phyloP scores from a whole-genome alignment of 2,888 invertebrate species.

The Allophyes oxyacanthae region DNA sequence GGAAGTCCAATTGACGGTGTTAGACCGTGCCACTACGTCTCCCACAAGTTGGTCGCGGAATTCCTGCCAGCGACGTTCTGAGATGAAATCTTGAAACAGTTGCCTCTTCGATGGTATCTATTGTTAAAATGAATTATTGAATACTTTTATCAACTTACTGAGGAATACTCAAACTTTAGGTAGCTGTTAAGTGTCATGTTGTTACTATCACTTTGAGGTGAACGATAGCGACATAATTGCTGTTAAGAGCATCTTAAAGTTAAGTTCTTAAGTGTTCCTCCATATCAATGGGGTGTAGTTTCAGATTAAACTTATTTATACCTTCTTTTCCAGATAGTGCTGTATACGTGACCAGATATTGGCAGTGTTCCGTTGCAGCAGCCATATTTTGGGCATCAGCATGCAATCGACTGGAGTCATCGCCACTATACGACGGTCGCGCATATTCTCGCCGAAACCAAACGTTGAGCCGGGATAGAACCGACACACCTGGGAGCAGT shows the following conservation, averaged over 20 bases:
- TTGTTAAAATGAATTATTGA: too few species aligned
- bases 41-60: slow-evolving; percentile 86
- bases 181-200: too few species aligned
- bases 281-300: too few species aligned
- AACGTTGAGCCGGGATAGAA: slow-evolving; percentile 91
- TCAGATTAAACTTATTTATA: slow-evolving; percentile 35
- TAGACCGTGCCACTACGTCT: slow-evolving; percentile 83
- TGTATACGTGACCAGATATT: slow-evolving; percentile 91
- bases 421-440: slow-evolving; percentile 91
- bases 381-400: slow-evolving; percentile 92
- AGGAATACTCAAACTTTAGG: too few species aligned
- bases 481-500: slow-evolving; percentile 84
- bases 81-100: slow-evolving; percentile 88
- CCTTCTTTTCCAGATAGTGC: slow-evolving; percentile 89
- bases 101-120: slow-evolving; percentile 89
- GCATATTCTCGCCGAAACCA: slow-evolving; percentile 92
- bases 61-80: slow-evolving; percentile 88
- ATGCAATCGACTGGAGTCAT: slow-evolving; percentile 91
- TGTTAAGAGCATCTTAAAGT: too few species aligned
- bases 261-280: too few species aligned
- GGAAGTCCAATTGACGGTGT: slow-evolving; percentile 87
- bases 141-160: too few species aligned
- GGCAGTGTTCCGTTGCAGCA: slow-evolving; percentile 90
- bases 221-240: too few species aligned
- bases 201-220: too few species aligned